Percentiles rank a stretch among this genome's conserved stretches.
Conservation (phyloP, 1,140 invertebrate genomes). For the Pinna nobilis region DNA sequence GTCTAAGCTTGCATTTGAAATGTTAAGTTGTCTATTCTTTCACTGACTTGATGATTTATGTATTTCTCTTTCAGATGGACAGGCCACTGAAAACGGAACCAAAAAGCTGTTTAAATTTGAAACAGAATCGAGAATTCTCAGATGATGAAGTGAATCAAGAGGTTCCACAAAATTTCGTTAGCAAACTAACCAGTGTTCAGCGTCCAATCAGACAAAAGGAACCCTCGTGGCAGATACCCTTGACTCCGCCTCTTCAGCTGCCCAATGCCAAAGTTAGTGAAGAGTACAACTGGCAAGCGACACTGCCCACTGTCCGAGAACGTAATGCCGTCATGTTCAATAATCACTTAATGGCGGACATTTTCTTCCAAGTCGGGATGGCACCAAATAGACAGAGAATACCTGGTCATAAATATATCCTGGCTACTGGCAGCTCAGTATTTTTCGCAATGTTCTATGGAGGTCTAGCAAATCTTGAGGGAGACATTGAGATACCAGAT, state of each 20-base stretch:
- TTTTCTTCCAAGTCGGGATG: slow-evolving; percentile 85
- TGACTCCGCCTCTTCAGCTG: slow-evolving; percentile 45
- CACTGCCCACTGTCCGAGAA: slow-evolving; percentile 83
- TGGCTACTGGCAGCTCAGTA: slow-evolving; percentile 88
- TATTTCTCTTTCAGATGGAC: slow-evolving; percentile 41
- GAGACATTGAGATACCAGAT: slow-evolving; percentile 86
- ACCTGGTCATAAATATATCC: slow-evolving; percentile 89
- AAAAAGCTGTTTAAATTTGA: slow-evolving; percentile 49
- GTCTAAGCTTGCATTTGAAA: no score
- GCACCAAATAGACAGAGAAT: slow-evolving; percentile 78
- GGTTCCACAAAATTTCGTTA: slow-evolving; percentile 67
- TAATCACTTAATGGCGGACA: slow-evolving; percentile 87
- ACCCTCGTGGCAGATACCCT: slow-evolving; percentile 43
- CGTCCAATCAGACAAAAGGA: slow-evolving; percentile 39
- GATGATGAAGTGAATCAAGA: slow-evolving; percentile 73
- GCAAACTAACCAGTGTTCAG: slow-evolving; percentile 36
- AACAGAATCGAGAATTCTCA: slow-evolving; percentile 44
- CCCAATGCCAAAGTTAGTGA: slow-evolving; percentile 77
- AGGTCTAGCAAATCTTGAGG: slow-evolving; percentile 80
- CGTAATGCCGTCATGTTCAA: slow-evolving; percentile 87
- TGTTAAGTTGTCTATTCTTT: no score
- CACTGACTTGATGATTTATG: no score
- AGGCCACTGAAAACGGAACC: slow-evolving; percentile 52
- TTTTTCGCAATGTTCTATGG: slow-evolving; percentile 93
- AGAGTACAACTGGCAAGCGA: slow-evolving; percentile 80